A percentile compares a stretch with the other conserved stretches of the same genome.
These are phyloP conservation scores for Fundulus diaphanus DNA, from an alignment of 2,797 vertebrate species.

Conservation along the genomic window DNA sequence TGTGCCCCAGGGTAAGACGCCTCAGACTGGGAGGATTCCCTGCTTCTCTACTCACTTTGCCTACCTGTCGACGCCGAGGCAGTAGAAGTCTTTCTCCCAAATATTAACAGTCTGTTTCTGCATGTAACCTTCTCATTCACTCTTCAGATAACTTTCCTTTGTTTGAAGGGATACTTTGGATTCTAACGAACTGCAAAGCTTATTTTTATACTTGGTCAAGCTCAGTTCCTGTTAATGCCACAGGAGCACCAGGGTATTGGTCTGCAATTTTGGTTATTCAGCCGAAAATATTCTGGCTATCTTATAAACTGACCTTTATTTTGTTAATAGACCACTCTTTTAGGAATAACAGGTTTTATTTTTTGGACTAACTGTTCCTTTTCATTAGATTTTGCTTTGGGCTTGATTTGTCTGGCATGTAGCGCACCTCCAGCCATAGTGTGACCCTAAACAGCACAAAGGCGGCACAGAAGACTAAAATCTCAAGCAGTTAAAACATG, in stretches of 20 bases:
- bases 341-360: neutral
- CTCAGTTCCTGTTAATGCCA: neutral
- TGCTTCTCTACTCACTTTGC: neutral
- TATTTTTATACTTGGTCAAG: neutral
- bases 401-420: no score
- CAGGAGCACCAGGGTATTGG: neutral
- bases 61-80: neutral
- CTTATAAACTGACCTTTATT: neutral
- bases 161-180: constrained; percentile 52
- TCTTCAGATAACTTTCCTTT: constrained; percentile 31
- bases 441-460: neutral
- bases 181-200: constrained; percentile 22
- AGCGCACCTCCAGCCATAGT: no score
- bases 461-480: neutral
- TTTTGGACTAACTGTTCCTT: neutral
- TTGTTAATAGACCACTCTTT: neutral
- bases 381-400: neutral
- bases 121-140: constrained; percentile 55
- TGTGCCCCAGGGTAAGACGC: constrained; percentile 86
- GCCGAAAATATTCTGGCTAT: neutral
- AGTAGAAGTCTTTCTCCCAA: neutral
- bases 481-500: no score
- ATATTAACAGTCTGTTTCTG: constrained; percentile 24
- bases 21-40: constrained; percentile 46
- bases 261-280: neutral